These are phyloP conservation scores for Fistularia tabacaria DNA, from an alignment of 2,797 vertebrate species.

Conservation along the genomic window DNA sequence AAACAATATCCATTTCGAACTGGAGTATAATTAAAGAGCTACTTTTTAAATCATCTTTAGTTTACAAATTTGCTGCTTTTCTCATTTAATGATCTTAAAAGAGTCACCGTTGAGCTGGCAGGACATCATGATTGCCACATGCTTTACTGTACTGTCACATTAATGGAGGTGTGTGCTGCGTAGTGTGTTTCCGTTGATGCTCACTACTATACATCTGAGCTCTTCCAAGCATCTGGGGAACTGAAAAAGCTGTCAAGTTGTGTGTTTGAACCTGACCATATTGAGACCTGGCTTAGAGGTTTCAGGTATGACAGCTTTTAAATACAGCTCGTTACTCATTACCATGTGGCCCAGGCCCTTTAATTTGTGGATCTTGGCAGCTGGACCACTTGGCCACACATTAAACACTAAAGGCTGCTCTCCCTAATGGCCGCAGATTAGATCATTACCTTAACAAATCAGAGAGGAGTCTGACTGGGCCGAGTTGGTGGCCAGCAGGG, in stretches of 20 bases:
- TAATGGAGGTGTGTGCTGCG: neutral
- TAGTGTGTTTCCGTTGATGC: constrained; percentile 1
- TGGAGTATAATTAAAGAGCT: no score
- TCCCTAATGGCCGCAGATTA: constrained; percentile 72
- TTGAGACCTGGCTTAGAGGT: constrained; percentile 51
- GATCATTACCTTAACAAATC: constrained; percentile 74
- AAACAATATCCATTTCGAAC: no score
- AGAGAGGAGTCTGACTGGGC: constrained; percentile 54
- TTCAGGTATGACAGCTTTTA: constrained; percentile 64
- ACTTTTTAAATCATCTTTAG: no score
- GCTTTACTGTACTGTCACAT: no score
- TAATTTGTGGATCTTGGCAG: constrained; percentile 69
- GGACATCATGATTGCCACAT: no score
- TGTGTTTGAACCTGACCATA: constrained; percentile 61
- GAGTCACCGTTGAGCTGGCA: no score
- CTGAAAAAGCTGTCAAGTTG: constrained; percentile 58
- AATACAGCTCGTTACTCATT: constrained; percentile 74
- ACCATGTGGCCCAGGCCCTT: constrained; percentile 55
- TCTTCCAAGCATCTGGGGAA: constrained; percentile 47
- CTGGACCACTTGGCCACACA: constrained; percentile 75
- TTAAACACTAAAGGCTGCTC: constrained; percentile 70
- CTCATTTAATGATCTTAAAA: no score
- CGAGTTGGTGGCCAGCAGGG: constrained; percentile 45
- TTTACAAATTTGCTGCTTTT: no score
- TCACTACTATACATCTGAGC: neutral